Evolutionary conservation across 2,113 vertebrate genomes (phyloP).

Genomic region (Laterallus jamaicensis): DNA sequence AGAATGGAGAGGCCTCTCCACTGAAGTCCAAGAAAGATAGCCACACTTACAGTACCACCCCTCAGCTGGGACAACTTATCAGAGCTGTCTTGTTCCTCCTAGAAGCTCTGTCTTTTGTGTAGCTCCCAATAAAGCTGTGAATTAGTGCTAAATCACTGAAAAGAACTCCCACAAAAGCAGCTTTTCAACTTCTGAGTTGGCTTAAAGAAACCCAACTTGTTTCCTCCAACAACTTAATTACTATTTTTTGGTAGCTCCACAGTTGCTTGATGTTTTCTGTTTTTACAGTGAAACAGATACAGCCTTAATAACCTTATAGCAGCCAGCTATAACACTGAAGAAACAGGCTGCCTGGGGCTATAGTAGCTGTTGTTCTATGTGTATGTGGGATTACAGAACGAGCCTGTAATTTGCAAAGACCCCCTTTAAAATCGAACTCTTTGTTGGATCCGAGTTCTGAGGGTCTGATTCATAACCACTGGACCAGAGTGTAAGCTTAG

Average conservation of each 20-base stretch:
- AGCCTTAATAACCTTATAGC: not conserved
- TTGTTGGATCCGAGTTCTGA: not conserved
- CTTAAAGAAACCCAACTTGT: not conserved
- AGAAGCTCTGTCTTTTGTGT: not conserved
- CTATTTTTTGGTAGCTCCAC: not conserved
- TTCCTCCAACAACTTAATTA: not conserved
- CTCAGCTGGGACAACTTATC: not conserved
- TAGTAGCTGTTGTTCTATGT: not conserved
- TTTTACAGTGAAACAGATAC: not conserved
- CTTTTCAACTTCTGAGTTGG: not conserved
- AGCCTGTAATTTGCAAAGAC: not conserved
- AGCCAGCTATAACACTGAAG: not conserved
- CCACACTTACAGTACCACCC: not conserved
- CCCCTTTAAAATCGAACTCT: not conserved
- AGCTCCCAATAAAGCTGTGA: not conserved
- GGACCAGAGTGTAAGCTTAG: fast-evolving
- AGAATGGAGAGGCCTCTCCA: not conserved
- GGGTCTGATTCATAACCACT: not conserved
- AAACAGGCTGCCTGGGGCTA: fast-evolving
- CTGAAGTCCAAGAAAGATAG: not conserved
- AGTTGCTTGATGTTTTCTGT: not conserved
- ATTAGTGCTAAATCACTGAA: not conserved
- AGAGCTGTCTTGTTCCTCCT: not conserved
- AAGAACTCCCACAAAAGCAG: not conserved
- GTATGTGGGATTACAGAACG: not conserved